Percentiles rank a stretch among this genome's conserved stretches.
Evolutionary conservation across 2,113 vertebrate genomes (phyloP).

Genomic region (Triplophysa rosa): DNA sequence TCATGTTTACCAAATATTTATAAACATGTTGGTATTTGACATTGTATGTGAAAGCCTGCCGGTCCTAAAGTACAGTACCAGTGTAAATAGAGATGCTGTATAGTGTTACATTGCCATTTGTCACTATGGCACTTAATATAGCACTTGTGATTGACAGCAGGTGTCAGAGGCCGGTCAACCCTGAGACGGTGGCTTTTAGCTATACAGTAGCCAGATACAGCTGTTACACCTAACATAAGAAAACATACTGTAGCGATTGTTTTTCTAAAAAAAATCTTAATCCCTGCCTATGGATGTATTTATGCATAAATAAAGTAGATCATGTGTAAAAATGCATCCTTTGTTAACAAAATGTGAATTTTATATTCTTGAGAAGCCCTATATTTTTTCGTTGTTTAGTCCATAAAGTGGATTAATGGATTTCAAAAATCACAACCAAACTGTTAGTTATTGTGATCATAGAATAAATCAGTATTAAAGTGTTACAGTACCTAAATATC

Average conservation of each 20-base stretch:
- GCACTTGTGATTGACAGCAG: slow-evolving; percentile 6
- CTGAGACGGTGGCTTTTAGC: background rate
- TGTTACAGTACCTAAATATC: background rate
- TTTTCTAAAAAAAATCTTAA: background rate
- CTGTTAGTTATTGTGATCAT: background rate
- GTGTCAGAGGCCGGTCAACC: slow-evolving; percentile 6
- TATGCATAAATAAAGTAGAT: background rate
- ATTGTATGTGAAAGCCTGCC: background rate
- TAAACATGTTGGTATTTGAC: slow-evolving; percentile 10
- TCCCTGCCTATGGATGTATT: background rate
- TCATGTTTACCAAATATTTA: background rate
- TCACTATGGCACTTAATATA: slow-evolving; percentile 4
- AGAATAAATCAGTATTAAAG: background rate
- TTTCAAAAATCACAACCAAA: background rate
- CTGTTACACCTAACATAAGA: background rate
- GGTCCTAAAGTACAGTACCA: background rate
- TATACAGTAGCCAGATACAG: background rate
- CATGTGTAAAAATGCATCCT: too few relatives aligned
- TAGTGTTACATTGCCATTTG: background rate
- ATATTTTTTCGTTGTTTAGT: background rate
- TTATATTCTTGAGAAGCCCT: too few relatives aligned
- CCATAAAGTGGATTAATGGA: background rate
- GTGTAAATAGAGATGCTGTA: background rate
- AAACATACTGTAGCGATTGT: background rate
- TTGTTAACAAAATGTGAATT: too few relatives aligned